These are phyloP conservation scores for Andrena camellia DNA, from an alignment of 2,888 invertebrate genomes.

Conservation along the genomic window DNA sequence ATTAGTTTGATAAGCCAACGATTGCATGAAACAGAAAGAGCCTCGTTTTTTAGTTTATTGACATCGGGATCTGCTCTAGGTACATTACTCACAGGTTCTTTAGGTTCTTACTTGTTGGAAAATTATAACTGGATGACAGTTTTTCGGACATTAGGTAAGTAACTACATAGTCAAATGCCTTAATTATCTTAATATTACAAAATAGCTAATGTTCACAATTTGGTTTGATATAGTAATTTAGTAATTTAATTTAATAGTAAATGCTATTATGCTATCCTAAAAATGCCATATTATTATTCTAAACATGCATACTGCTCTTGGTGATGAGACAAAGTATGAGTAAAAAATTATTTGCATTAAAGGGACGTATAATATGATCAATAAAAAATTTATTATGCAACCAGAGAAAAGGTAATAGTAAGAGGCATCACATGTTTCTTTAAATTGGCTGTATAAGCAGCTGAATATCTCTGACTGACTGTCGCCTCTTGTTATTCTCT, in stretches of 20 bases:
- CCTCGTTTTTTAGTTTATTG: slow-evolving; percentile 89
- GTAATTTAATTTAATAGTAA: not conserved
- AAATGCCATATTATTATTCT: not conserved
- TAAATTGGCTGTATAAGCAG: no score
- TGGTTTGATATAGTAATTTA: not conserved
- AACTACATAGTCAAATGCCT: slow-evolving; percentile 1
- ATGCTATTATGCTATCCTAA: no score
- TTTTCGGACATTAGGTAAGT: slow-evolving; percentile 88
- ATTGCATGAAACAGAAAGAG: slow-evolving; percentile 88
- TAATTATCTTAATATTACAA: not conserved
- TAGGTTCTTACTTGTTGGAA: slow-evolving; percentile 89
- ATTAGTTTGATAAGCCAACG: slow-evolving; percentile 89
- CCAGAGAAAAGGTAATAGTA: no score
- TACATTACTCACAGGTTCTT: slow-evolving; percentile 88
- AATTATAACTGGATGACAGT: slow-evolving; percentile 89
- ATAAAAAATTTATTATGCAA: no score
- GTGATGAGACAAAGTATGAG: not conserved
- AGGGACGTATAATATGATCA: no score
- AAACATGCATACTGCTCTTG: not conserved
- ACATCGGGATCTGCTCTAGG: slow-evolving; percentile 88
- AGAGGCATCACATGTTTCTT: no score
- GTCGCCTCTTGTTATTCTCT: no score
- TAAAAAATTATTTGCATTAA: not conserved
- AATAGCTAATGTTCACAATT: not conserved
- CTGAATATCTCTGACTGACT: no score